A percentile compares a stretch with the other conserved stretches of the same genome.
Evolutionary conservation across 2,113 vertebrate species (phyloP).

Genomic region (Rhinogobius similis): DNA sequence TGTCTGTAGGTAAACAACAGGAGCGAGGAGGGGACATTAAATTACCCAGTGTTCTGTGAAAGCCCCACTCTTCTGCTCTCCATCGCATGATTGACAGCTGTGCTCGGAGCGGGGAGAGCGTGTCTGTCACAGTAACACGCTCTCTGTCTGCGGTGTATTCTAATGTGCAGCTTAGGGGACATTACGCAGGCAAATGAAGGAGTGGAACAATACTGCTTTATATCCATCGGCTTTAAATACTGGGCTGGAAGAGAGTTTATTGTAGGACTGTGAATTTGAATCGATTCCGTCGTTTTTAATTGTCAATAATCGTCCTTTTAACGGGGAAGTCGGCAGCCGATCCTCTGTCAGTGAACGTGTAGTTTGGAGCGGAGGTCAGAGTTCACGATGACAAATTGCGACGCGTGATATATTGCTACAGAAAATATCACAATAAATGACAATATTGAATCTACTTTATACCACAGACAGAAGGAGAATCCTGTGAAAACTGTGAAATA

Average conservation of each 20-base stretch:
- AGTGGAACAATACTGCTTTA: neutral
- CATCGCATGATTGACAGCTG: neutral
- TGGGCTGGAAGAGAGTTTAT: neutral
- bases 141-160: neutral
- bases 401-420: too few relatives aligned
- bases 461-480: too few relatives aligned
- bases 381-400: too few relatives aligned
- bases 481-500: too few relatives aligned
- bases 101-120: neutral
- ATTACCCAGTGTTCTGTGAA: neutral
- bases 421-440: too few relatives aligned
- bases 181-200: neutral
- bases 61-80: neutral
- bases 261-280: too few relatives aligned
- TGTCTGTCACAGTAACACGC: conserved; percentile 9
- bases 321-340: too few relatives aligned
- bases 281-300: too few relatives aligned
- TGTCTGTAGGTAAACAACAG: neutral
- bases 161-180: neutral
- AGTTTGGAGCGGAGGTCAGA: too few relatives aligned
- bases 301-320: too few relatives aligned
- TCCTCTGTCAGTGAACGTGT: too few relatives aligned
- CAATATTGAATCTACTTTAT: too few relatives aligned
- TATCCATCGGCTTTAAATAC: neutral
- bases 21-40: neutral